These are phyloP conservation scores for Argopecten irradians DNA, from an alignment of 1,140 invertebrate genomes.

Conservation along the genomic window DNA sequence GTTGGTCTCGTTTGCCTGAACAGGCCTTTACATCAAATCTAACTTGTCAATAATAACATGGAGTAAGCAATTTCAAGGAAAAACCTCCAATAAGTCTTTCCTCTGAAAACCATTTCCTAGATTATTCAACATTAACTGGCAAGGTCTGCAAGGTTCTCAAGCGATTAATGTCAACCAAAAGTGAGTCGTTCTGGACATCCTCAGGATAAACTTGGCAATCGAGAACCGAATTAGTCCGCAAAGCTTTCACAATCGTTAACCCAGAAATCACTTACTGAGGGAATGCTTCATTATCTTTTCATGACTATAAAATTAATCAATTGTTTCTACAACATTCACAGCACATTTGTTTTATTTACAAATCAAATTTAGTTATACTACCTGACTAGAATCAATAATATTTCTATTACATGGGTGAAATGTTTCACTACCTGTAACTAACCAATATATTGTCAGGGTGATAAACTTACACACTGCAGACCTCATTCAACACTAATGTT, in stretches of 20 bases:
- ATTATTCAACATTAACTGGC: neutral
- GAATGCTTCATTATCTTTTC: neutral
- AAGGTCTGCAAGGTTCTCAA: neutral
- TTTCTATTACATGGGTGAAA: neutral
- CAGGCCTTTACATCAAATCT: neutral
- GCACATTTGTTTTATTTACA: neutral
- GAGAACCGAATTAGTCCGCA: neutral
- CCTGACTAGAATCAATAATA: neutral
- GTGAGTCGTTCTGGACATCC: neutral
- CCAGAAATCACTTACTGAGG: neutral
- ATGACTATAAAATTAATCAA: neutral
- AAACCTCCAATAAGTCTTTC: neutral
- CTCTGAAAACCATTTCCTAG: neutral
- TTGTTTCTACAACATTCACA: neutral
- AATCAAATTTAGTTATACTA: neutral
- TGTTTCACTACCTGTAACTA: neutral
- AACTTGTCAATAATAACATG: neutral
- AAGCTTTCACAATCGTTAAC: neutral
- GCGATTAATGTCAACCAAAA: neutral
- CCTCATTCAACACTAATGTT: no score
- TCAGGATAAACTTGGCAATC: neutral
- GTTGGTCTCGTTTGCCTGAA: neutral
- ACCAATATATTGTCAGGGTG: neutral
- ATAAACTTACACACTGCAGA: neutral
- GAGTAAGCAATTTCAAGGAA: neutral